These are phyloP conservation scores for Parascotia fuliginaria DNA, from an alignment of 2,888 invertebrate genomes.

Conservation along the genomic window DNA sequence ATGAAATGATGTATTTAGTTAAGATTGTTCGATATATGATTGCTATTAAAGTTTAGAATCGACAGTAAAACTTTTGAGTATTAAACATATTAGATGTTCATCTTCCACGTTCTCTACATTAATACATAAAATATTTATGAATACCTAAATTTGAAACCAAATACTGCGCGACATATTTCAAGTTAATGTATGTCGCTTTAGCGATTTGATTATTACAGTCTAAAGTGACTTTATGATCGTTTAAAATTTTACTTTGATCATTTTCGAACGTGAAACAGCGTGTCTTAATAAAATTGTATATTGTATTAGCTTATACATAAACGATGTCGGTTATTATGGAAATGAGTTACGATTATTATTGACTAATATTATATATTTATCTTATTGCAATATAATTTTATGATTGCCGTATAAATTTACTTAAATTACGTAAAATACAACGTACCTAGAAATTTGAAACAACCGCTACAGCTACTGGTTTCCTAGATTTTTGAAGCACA, in stretches of 20 bases:
- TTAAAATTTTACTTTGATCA: constrained; percentile 20
- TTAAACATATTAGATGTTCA: constrained; percentile 20
- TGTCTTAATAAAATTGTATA: constrained; percentile 41
- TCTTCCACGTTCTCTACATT: constrained; percentile 6
- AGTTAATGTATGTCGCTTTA: constrained; percentile 3
- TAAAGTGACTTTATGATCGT: constrained; percentile 37
- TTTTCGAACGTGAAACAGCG: not conserved
- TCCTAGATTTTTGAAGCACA: no score
- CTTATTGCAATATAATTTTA: not conserved
- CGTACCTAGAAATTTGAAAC: no score
- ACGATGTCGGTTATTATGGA: constrained; percentile 14
- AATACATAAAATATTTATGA: constrained; percentile 16
- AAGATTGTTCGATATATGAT: constrained; percentile 45
- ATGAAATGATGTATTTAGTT: constrained; percentile 49
- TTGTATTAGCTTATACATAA: constrained; percentile 52
- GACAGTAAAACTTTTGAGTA: constrained; percentile 20
- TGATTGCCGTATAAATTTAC: no score
- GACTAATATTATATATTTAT: not conserved
- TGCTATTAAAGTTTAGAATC: constrained; percentile 34
- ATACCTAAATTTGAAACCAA: constrained; percentile 22
- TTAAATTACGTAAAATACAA: no score
- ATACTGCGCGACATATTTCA: constrained; percentile 4
- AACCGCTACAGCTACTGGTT: no score
- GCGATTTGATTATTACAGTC: constrained; percentile 9
- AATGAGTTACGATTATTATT: not conserved